Percentiles rank a stretch among this genome's conserved stretches.
Evolutionary conservation across 2,113 vertebrate genomes (phyloP).

Genomic region (Turnix velox): DNA sequence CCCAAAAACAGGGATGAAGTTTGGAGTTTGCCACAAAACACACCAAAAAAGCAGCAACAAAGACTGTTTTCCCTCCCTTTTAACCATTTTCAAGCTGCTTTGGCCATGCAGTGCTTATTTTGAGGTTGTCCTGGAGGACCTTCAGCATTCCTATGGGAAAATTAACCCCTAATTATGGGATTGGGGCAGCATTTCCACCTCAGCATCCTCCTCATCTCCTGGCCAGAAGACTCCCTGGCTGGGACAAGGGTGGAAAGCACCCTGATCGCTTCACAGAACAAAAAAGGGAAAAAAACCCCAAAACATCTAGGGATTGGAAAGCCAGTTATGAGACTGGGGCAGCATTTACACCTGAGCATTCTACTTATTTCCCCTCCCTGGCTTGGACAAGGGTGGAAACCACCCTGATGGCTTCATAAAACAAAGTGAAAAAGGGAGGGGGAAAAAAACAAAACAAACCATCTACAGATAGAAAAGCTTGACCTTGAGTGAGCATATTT

Average conservation of each 20-base stretch:
- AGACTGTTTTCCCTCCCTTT: background rate
- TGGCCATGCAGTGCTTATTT: background rate
- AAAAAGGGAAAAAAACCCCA: accelerated
- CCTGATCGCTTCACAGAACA: background rate
- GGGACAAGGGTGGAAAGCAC: background rate
- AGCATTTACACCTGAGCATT: background rate
- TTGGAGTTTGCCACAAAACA: background rate
- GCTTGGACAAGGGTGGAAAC: background rate
- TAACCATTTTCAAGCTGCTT: background rate
- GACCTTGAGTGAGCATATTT: background rate
- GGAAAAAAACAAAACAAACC: background rate
- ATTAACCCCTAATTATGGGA: background rate
- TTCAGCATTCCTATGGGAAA: background rate
- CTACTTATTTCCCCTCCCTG: accelerated
- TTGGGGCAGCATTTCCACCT: background rate
- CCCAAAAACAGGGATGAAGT: background rate
- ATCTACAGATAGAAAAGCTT: background rate
- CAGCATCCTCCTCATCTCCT: background rate
- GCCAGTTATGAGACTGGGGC: background rate
- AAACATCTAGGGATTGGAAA: no score
- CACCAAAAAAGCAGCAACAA: background rate
- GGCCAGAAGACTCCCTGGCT: accelerated
- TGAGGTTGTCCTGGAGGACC: background rate
- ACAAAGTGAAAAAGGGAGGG: no score
- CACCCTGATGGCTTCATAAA: background rate